Base-by-base conservation (phyloP, 1,140 invertebrate genomes). In the Cydia splendana region DNA sequence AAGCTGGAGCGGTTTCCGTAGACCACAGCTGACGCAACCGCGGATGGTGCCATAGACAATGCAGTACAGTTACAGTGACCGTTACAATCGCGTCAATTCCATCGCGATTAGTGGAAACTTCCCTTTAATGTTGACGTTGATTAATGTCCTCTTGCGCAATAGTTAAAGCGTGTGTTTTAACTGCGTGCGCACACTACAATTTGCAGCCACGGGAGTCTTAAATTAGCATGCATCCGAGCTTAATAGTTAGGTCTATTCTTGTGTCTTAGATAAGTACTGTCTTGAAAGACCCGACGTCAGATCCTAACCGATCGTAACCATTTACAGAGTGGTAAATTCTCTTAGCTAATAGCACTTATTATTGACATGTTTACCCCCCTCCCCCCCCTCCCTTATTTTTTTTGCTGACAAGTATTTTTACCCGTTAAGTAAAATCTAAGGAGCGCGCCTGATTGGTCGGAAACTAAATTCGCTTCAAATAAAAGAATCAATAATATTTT, bases 1-100 rank as follows among this genome's bases (percentile, higher is more conserved):
- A 67, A 67, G 28, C 12, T 24, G 24, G 57, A 67, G 28, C 30
- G 12, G 65, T 67, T 67, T 67, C 30, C 62, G 28, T 30, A 67
- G 65, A 38, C 65, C 15, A 34, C 65, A 67, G 65, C 62, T 84
- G 83, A 82, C 79, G 83, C 79, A 82, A 84, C 75, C 45, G 13
- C 77, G 77, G 83, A 82, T 84, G 82, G 84, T 79, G 84, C 82
- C 80, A 84, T 53, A 80, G 77, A 82, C 82, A 84, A 82, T 84
- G 69, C 42, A 51, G 73, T 71, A 71, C 67, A 71, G 67, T 71
- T 71, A 38, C 67, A 34, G 30, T 45, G 67, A 42, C 67, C 67
- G 67, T 71, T 71, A 71, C 67, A 71, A 42, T 42, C 67, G n/a
- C 30, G 28, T 15, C 67, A 71, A 71, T 71, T 71, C 34, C 34